phyloP scores from a whole-genome alignment of 2,888 invertebrate species.

The Lycocerus yunnanus region DNA sequence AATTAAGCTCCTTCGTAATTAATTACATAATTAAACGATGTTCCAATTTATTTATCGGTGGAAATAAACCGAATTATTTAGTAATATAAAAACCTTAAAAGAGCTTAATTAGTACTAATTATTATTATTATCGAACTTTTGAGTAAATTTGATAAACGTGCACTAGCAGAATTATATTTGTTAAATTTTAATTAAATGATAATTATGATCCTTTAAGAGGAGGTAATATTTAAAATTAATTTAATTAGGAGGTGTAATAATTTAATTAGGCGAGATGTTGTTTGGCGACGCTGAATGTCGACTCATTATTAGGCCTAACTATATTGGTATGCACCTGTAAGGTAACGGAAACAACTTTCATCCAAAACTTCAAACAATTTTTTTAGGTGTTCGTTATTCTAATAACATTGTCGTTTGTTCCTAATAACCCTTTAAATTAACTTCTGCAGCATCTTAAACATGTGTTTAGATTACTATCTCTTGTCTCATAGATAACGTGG shows the following conservation, averaged over 20 bases:
- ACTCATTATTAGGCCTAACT: not conserved
- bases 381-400: not conserved
- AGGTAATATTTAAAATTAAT: not conserved
- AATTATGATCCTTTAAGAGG: too few relatives aligned
- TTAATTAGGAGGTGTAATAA: not conserved
- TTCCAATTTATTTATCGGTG: not conserved
- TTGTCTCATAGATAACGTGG: constrained; percentile 24
- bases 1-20: not conserved
- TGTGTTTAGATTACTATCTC: constrained; percentile 42
- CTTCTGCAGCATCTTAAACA: constrained; percentile 33
- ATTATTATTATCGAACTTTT: not conserved
- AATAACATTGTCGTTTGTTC: not conserved
- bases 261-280: not conserved
- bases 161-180: too few relatives aligned
- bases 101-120: not conserved
- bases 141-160: not conserved
- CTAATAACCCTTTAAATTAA: constrained; percentile 27
- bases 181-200: not conserved
- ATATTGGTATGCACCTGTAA: not conserved
- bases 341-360: not conserved
- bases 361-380: not conserved
- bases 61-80: not conserved
- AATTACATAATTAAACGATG: not conserved
- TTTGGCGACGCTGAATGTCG: not conserved
- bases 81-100: not conserved